phyloP scores from a whole-genome alignment of 1,140 invertebrate genomes.

The Euura saliciscinereae region DNA sequence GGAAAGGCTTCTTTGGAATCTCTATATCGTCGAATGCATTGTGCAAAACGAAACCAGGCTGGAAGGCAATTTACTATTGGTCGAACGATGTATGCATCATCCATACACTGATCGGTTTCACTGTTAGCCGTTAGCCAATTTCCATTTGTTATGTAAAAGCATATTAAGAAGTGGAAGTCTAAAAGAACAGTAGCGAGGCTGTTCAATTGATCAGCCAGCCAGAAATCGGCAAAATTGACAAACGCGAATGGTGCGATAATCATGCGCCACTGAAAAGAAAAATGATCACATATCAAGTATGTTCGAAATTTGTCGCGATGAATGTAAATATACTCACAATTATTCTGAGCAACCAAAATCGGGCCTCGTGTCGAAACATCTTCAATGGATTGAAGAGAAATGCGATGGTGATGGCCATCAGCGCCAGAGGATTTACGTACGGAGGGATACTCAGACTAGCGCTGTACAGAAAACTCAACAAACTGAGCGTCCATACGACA shows the following conservation, averaged over 20 bases:
- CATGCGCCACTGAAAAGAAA: constrained; percentile 74
- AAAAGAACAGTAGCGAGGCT: constrained; percentile 88
- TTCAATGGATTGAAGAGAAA: constrained; percentile 93
- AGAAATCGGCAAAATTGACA: constrained; percentile 99
- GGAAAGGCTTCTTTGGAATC: constrained; percentile 92
- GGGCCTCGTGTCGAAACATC: constrained; percentile 90
- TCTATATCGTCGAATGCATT: constrained; percentile 93
- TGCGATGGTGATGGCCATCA: constrained; percentile 85
- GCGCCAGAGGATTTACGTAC: constrained; percentile 86
- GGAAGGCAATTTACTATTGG: constrained; percentile 90
- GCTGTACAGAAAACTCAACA: constrained; percentile 83
- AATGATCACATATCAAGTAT: constrained; percentile 1
- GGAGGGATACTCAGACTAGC: constrained; percentile 86
- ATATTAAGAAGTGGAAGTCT: constrained; percentile 93
- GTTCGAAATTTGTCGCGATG: constrained; percentile 10
- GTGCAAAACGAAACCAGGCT: constrained; percentile 97
- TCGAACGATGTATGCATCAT: constrained; percentile 69
- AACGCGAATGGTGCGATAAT: constrained; percentile 92
- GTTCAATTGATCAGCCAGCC: constrained; percentile 98
- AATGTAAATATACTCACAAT: constrained; percentile 62
- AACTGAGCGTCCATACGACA: constrained; percentile 92
- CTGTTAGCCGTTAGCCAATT: constrained; percentile 69
- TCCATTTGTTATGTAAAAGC: constrained; percentile 79
- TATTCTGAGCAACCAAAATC: constrained; percentile 82
- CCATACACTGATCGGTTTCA: constrained; percentile 67